Evolutionary conservation across 2,113 vertebrate species (phyloP), one percentile per base, ranked within the genome.

Genomic region (Microtus richardsoni): DNA sequence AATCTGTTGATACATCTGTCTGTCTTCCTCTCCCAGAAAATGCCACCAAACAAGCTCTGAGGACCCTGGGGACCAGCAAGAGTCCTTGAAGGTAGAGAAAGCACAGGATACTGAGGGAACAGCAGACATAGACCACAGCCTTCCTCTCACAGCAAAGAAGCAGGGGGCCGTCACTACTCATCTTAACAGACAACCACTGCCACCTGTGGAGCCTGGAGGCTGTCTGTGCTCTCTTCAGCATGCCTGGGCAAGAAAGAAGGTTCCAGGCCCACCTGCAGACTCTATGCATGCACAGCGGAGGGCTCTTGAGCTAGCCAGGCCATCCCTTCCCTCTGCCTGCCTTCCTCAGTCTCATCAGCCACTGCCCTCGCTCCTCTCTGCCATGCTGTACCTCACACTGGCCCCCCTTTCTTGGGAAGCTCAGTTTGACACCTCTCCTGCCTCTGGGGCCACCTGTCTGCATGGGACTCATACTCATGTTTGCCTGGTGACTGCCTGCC

Each of bases 1-100:
- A 7, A 2, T 12, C 73, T 39, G n/a, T n/a, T 1, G 36, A 70
- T 58, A 26, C 11, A 21, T 0, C 7, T 5, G 28, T n/a, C 70
- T 73, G 39, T 5, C 24, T 47, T 47, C 10, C 41, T 49, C 19
- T 14, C 12, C 3, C 3, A 12, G 64, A 58, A 83, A 58, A 36
- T 10, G 64, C 30, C 95, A 49, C 22, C 0, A 73, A 52, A 24
- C 21, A 30, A n/a, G 41, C 64, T 68, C 62, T 3, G 26, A 85
- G 41, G 62, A 47, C 62, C 17, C 41, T 22, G 17, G 41, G 83
- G 49, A 41, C 36, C 44, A 22, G 26, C 33, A 26, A 16, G 52
- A 60, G 89, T 49, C 62, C n/a, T 28, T 33, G 78, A 10, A 49
- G 14, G 52, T n/a, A 14, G 52, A 39, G 68, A 22, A 41, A 49